Conservation (phyloP, 2,888 invertebrate genomes). For the Andrena camellia region DNA sequence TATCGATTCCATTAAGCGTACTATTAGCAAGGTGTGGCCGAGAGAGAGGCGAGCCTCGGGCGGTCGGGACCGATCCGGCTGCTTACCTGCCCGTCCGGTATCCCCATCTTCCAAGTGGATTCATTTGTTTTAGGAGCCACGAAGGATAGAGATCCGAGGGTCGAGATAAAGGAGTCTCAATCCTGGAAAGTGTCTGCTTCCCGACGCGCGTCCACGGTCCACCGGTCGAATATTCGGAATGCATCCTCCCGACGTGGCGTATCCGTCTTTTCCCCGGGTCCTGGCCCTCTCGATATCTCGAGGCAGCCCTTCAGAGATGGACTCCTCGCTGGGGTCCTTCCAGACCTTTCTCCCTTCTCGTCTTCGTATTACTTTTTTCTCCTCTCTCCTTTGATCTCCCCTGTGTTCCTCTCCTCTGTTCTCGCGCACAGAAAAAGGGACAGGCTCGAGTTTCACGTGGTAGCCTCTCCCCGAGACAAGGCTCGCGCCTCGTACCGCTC, state of each 20-base stretch:
- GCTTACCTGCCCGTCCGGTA: slow-evolving; percentile 54
- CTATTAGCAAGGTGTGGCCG: slow-evolving; percentile 72
- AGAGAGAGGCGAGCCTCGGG: not conserved
- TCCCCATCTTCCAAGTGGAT: slow-evolving; percentile 63
- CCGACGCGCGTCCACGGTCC: slow-evolving; percentile 25
- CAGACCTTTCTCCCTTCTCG: slow-evolving; percentile 18
- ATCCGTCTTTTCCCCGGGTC: slow-evolving; percentile 56
- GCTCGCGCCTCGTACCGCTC: slow-evolving; percentile 72
- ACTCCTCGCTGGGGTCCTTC: slow-evolving; percentile 24
- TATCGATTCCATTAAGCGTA: slow-evolving; percentile 80
- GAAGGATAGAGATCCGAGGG: slow-evolving; percentile 58
- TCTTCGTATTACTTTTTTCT: slow-evolving; percentile 15
- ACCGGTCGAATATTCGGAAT: slow-evolving; percentile 60
- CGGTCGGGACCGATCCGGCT: slow-evolving; percentile 25
- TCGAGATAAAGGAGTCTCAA: slow-evolving; percentile 72
- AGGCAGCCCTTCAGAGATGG: slow-evolving; percentile 7
- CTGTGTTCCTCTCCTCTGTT: slow-evolving; percentile 17
- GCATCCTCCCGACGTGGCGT: slow-evolving; percentile 36
- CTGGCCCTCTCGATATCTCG: slow-evolving; percentile 43
- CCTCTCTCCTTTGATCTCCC: slow-evolving; percentile 19
- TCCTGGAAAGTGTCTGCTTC: slow-evolving; percentile 36
- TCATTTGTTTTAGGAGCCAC: slow-evolving; percentile 73
- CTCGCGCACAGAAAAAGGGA: slow-evolving; percentile 59
- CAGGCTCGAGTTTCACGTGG: slow-evolving; percentile 75
- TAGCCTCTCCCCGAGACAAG: slow-evolving; percentile 52